phyloP scores from a whole-genome alignment of 2,888 invertebrate genomes.

The Sabellastarte sp. region DNA sequence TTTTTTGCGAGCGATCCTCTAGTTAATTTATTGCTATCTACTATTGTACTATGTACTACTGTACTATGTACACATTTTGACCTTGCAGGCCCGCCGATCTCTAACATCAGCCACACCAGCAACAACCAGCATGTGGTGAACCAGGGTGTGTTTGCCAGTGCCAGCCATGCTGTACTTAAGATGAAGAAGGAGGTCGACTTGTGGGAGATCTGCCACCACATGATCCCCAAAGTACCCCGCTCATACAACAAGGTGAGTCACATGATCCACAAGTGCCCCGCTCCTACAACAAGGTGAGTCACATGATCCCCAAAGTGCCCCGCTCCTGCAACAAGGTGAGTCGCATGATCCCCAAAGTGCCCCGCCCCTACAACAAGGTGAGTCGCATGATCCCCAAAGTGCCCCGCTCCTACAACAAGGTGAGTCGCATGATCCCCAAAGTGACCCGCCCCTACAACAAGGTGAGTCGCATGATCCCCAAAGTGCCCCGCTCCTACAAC shows the following conservation, averaged over 20 bases:
- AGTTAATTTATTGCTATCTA: too few relatives aligned
- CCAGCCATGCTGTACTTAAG: conserved; percentile 49
- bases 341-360: not conserved
- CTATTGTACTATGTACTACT: too few relatives aligned
- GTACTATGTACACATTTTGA: too few relatives aligned
- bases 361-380: not conserved
- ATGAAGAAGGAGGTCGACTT: conserved; percentile 54
- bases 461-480: too few relatives aligned
- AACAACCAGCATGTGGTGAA: conserved; percentile 43
- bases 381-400: not conserved
- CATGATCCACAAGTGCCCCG: not conserved
- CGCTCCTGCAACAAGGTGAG: not conserved
- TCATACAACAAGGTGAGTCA: conserved; percentile 50
- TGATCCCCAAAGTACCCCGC: conserved; percentile 54
- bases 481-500: too few relatives aligned
- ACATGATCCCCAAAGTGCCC: not conserved
- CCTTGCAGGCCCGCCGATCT: conserved; percentile 44
- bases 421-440: too few relatives aligned
- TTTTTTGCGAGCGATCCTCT: too few relatives aligned
- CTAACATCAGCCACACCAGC: conserved; percentile 48
- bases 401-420: not conserved
- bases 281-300: not conserved
- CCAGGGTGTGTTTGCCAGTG: conserved; percentile 52
- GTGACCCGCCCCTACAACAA: too few relatives aligned
- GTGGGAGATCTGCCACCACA: conserved; percentile 54